These are phyloP conservation scores for Pelmatolapia mariae DNA, from an alignment of 2,113 vertebrate genomes.

Conservation along the genomic window DNA sequence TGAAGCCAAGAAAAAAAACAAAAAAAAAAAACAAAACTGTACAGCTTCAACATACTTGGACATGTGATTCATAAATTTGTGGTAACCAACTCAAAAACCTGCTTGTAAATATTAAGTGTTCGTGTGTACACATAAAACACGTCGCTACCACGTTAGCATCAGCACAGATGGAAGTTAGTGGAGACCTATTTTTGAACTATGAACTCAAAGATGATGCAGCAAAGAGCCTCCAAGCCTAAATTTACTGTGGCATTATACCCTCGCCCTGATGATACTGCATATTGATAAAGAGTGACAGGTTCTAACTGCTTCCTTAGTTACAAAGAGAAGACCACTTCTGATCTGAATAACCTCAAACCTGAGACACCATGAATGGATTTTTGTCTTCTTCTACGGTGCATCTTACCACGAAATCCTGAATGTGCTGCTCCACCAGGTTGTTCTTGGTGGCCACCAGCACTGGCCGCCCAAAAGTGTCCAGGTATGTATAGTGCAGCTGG, in stretches of 20 bases:
- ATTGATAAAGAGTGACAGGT: not conserved
- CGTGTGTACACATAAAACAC: not conserved
- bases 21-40: not conserved
- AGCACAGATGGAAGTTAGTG: not conserved
- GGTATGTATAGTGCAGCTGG: slow-evolving; percentile 93
- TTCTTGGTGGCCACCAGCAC: slow-evolving; percentile 92
- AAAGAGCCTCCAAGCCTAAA: not conserved
- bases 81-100: not conserved
- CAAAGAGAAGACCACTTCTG: not conserved
- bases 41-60: not conserved
- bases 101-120: not conserved
- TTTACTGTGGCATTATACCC: not conserved
- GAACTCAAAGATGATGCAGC: not conserved
- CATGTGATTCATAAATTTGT: not conserved
- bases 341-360: not conserved
- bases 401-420: slow-evolving; percentile 94
- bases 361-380: not conserved
- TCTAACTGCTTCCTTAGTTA: not conserved
- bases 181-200: not conserved
- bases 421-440: slow-evolving; percentile 97
- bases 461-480: slow-evolving; percentile 94
- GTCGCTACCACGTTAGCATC: not conserved
- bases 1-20: not conserved
- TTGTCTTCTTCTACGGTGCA: not conserved
- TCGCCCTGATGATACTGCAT: not conserved